These are phyloP conservation scores for Chascanopsetta lugubris DNA, from an alignment of 2,113 vertebrate genomes.

Conservation along the genomic window DNA sequence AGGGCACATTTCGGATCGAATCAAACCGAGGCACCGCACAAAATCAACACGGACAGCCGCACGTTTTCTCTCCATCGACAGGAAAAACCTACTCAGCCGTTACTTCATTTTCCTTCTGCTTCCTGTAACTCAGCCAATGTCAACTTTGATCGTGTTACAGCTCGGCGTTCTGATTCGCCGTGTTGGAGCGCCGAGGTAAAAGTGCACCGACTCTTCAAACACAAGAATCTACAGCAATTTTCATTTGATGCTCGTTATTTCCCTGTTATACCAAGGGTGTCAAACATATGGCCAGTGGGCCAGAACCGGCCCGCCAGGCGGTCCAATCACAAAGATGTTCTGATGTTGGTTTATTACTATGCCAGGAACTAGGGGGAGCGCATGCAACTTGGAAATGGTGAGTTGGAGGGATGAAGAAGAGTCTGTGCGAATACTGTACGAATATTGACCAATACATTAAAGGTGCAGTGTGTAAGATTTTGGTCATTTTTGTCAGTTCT, in stretches of 20 bases:
- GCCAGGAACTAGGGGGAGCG: too few species aligned
- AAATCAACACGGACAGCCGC: slow-evolving; percentile 19
- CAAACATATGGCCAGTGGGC: too few species aligned
- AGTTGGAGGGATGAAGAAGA: too few species aligned
- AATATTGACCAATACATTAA: too few species aligned
- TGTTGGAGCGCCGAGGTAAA: slow-evolving; percentile 31
- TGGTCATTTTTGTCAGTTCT: too few species aligned
- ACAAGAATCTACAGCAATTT: slow-evolving; percentile 46
- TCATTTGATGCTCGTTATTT: slow-evolving; percentile 55
- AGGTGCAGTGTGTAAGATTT: too few species aligned
- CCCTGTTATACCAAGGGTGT: too few species aligned
- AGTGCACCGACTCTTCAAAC: slow-evolving; percentile 34
- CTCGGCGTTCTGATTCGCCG: slow-evolving; percentile 36
- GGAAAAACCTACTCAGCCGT: slow-evolving; percentile 32
- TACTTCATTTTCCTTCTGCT: slow-evolving; percentile 45
- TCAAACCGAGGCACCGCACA: not conserved
- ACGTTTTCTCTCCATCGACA: slow-evolving; percentile 23
- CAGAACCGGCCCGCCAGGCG: too few species aligned
- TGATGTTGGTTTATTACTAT: too few species aligned
- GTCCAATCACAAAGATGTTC: too few species aligned
- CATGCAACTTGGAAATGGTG: too few species aligned
- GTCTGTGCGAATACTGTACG: too few species aligned
- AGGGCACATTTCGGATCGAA: slow-evolving; percentile 25
- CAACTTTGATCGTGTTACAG: slow-evolving; percentile 47
- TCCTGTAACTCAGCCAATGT: slow-evolving; percentile 57